Evolutionary conservation across 2,888 invertebrate genomes (phyloP).

Genomic region (Phania funesta): DNA sequence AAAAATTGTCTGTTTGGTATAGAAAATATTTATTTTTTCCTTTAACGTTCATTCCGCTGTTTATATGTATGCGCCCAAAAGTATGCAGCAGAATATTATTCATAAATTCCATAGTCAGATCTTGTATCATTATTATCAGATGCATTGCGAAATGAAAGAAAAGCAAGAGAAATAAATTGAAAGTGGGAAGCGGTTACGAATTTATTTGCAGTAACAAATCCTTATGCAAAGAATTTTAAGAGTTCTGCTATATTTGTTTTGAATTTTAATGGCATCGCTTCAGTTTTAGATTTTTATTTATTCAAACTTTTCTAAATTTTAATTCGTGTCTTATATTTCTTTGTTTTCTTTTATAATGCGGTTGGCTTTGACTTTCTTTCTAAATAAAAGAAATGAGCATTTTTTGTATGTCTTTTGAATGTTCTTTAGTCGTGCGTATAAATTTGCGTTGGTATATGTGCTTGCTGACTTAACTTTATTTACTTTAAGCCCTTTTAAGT

Average conservation of each 20-base stretch:
- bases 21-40: not conserved
- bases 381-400: not conserved
- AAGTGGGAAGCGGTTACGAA: not conserved
- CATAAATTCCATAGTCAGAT: not conserved
- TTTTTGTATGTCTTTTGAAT: not conserved
- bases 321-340: not conserved
- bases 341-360: not conserved
- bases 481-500: slow-evolving; percentile 16
- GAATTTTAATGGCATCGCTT: slow-evolving; percentile 40
- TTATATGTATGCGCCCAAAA: slow-evolving; percentile 17
- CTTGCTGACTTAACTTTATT: slow-evolving; percentile 28
- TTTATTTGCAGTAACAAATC: not conserved
- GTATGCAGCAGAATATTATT: slow-evolving; percentile 28
- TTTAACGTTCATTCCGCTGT: no score
- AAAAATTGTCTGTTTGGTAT: not conserved
- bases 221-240: not conserved
- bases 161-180: not conserved
- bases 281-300: not conserved
- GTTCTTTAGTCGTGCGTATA: not conserved
- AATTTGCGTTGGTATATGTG: slow-evolving; percentile 3
- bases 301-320: not conserved
- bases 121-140: slow-evolving; percentile 1
- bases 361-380: not conserved
- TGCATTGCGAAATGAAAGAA: not conserved
- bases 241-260: slow-evolving; percentile 5